Evolutionary conservation across 1,140 invertebrate species (phyloP), one percentile per base, ranked within the genome.

Genomic region (Ceratina japonica): DNA sequence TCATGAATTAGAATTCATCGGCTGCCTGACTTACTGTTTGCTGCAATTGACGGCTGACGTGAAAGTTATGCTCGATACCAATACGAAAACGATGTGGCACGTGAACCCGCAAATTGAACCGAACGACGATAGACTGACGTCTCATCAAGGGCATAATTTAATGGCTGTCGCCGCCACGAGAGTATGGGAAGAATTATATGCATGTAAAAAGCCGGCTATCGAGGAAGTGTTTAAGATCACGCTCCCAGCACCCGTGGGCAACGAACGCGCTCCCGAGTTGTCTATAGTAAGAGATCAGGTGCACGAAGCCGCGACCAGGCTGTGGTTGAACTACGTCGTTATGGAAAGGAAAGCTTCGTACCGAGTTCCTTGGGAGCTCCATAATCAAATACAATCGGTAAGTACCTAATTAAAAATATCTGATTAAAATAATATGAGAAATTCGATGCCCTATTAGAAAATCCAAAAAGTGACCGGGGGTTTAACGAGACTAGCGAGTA

Each of bases 121-220:
- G 0, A 94, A 94, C 61, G 96, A 97, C 80, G 95, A 96, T 74
- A 94, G 95, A 81, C 93, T 98, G 49, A 97, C 95, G 61, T 95
- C 96, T 76, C 94, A 97, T 85, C 96, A 97, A 92, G 95, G 95
- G 80, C 95, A 97, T 71, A 97, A 97, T 91, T 93, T 98, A 52
- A 97, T 99, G 92, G 95, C 96, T 3, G 95, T 96, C 16, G 98
- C 98, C 18, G 98, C 98, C 0, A 95, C 95, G 54, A 94, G 98
- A 82, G 98, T 99, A 0, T 99, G 98, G 98, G 98, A 99, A 87
- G 98, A 99, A 91, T 91, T 99, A 10, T 99, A 99, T 89, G 96
- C 98, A 2, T 97, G 96, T 87, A 99, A 99, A 89, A 99, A 99
- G 92, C 97, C 97, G 0, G 97, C 98, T 3, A 97, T 98, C 71